Evolutionary conservation across 1,140 invertebrate genomes (phyloP), one percentile per base, ranked within the genome.

Genomic region (Meteorus sp.): DNA sequence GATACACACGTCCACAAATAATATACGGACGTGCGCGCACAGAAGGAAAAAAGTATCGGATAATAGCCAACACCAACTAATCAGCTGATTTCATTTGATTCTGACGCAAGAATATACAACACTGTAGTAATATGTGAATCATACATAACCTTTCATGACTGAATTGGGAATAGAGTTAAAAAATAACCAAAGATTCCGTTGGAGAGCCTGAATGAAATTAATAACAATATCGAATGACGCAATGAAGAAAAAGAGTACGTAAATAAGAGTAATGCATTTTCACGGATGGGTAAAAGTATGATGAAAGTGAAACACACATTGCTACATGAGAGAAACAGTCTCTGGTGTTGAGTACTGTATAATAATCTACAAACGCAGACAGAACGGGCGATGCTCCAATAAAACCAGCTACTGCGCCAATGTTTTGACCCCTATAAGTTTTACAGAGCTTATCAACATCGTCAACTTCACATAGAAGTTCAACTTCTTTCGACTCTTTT

Each of bases 231-330:
- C 4, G 27, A 4, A 29, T 9, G 27, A 29, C 27, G 27, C 4
- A 5, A 29, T 29, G 27, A n/a, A 11, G 37, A 20, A n/a, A 27
- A 65, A 50, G 52, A 53, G 55, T 63, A 48, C 63, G 48, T 4
- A 43, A 56, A 47, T 47, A 44, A 37, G 51, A 59, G 33, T 56
- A 35, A 11, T 23, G 51, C n/a, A n/a, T n/a, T 43, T 47, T 35
- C 56, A 51, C 56, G 56, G 31, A 35, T 17, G 27, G 31, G 50
- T 59, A 53, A 59, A 53, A 53, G 57, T 53, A 31, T 54, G 50
- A 52, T 33, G 35, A 58, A 58, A 58, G 56, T 58, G 51, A 39
- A 39, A 58, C 15, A 58, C 22, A 37, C n/a, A n/a, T n/a, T n/a
- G n/a, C n/a, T n/a, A n/a, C n/a, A n/a, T n/a, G n/a, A n/a, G n/a